Evolutionary conservation across 2,113 vertebrate genomes (phyloP), one percentile per base, ranked within the genome.

Genomic region (Poeciliopsis occidentalis): DNA sequence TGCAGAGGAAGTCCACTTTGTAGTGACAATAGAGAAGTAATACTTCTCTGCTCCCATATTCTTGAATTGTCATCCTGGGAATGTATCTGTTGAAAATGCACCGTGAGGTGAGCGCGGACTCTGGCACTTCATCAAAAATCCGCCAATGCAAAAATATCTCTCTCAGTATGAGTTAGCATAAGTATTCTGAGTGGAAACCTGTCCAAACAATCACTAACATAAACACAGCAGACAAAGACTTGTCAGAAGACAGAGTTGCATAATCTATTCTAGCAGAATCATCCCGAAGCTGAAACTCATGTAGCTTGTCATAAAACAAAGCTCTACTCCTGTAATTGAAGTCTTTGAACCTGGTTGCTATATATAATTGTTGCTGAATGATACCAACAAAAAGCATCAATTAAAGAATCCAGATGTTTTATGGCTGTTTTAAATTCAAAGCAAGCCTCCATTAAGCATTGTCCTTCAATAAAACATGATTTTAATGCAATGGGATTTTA

Each of bases 31-130:
- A 12, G 63, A 24, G 60, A 22, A 34, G 70, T 62, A 37, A 22
- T n/a, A 8, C 63, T 79, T 85, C 83, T 67, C 83, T 32, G 15
- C 32, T 41, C 26, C 78, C 51, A 88, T 62, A 82, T 92, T 88
- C 91, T 76, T 63, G 82, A 89, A 92, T 91, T 91, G 89, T 91
- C 67, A 83, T 39, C 27, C 80, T 72, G 57, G 12, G 51, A 44
- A 64, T 76, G 76, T 83, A 83, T 82, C 80, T 78, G 67, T 71
- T 79, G 60, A 65, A 68, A 39, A 44, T 24, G 10, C 61, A n/a
- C 39, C 29, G 12, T 24, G 30, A 85, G 79, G 75, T 74, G 73
- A 84, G 29, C 60, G 68, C 66, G 65, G 39, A 67, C 63, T 37
- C 65, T 75, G 64, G 41, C 37, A 60, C 54, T 69, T 60, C 0